phyloP scores from a whole-genome alignment of 2,888 invertebrate species.

The Rosalia funebris region DNA sequence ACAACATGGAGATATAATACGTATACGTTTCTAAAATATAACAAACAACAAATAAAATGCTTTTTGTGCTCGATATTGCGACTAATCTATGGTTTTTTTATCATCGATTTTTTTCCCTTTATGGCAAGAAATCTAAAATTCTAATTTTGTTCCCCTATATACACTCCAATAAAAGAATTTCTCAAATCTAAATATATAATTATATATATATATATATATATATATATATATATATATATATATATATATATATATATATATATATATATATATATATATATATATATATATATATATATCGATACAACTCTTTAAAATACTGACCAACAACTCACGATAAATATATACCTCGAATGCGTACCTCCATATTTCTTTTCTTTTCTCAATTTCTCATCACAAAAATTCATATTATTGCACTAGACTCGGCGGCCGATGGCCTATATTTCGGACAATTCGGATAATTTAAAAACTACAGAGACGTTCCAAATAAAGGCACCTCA shows the following conservation, averaged over 20 bases:
- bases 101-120: constrained; percentile 30
- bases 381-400: constrained; percentile 33
- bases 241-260: constrained; percentile 29
- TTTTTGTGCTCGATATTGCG: constrained; percentile 57
- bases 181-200: constrained; percentile 36
- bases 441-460: constrained; percentile 7
- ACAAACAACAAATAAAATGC: constrained; percentile 56
- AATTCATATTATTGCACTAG: constrained; percentile 44
- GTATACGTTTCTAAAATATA: constrained; percentile 46
- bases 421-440: constrained; percentile 13
- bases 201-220: constrained; percentile 14
- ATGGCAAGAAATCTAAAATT: constrained; percentile 50
- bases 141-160: constrained; percentile 51
- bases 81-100: constrained; percentile 49
- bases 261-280: constrained; percentile 25
- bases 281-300: constrained; percentile 24
- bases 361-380: constrained; percentile 25
- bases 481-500: constrained; percentile 53
- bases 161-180: constrained; percentile 33
- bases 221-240: constrained; percentile 8
- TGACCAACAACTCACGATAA: constrained; percentile 55
- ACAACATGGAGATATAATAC: constrained; percentile 54
- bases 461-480: constrained; percentile 36
- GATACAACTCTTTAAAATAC: constrained; percentile 53
- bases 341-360: constrained; percentile 27